phyloP scores from a whole-genome alignment of 2,888 invertebrate species.

The Drosophila neonasuta region DNA sequence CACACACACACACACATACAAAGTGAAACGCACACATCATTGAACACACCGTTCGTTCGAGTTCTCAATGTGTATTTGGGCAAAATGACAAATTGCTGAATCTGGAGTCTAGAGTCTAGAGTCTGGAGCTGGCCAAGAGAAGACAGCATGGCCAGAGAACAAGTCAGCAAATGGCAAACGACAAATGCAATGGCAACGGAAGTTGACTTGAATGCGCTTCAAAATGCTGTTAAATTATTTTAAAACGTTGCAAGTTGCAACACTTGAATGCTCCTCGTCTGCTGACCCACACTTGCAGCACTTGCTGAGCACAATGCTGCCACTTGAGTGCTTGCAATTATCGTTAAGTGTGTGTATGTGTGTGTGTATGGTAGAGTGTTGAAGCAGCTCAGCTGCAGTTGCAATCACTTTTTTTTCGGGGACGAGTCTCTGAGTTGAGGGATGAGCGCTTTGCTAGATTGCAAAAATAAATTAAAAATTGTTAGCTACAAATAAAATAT shows the following conservation, averaged over 20 bases:
- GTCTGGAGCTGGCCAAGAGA: conserved; percentile 31
- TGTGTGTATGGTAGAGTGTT: conserved; percentile 50
- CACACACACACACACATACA: conserved; percentile 36
- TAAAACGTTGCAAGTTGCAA: conserved; percentile 68
- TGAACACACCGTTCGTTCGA: conserved; percentile 49
- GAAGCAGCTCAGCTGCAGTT: conserved; percentile 42
- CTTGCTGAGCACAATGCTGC: conserved; percentile 58
- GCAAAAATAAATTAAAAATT: conserved; percentile 44
- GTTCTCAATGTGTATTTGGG: conserved; percentile 66
- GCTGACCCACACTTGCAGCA: conserved; percentile 15
- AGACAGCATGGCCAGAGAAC: conserved; percentile 37
- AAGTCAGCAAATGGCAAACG: conserved; percentile 38
- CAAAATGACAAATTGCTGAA: conserved; percentile 77
- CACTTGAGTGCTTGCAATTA: conserved; percentile 76
- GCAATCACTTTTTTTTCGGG: conserved; percentile 41
- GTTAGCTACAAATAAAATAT: conserved; percentile 45
- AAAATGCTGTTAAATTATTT: conserved; percentile 78
- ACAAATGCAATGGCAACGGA: conserved; percentile 56
- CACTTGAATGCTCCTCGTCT: conserved; percentile 3
- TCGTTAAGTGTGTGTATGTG: conserved; percentile 62
- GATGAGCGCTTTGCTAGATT: conserved; percentile 5
- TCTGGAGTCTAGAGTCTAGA: conserved; percentile 53
- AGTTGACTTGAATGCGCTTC: conserved; percentile 77
- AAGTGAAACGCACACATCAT: conserved; percentile 4
- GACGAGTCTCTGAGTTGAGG: too few species aligned